Percentiles rank a stretch among this genome's conserved stretches.
Conservation (phyloP, 1,140 invertebrate species). For the Diabrotica virgifera region DNA sequence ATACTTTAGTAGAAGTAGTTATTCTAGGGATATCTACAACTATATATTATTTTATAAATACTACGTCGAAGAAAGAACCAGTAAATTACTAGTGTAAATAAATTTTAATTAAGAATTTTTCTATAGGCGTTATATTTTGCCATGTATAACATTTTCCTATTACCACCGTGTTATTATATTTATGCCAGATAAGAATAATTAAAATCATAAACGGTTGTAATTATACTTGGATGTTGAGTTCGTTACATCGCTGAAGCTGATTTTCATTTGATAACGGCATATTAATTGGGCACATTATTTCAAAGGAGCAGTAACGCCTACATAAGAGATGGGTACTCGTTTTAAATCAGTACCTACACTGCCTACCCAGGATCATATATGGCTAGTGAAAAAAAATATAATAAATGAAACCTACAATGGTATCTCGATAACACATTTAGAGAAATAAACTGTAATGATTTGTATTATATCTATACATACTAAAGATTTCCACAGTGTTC, state of each 20-base stretch:
- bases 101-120: constrained; percentile 30
- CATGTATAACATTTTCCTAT: constrained; percentile 33
- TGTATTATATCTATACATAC: no score
- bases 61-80: no score
- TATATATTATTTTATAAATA: no score
- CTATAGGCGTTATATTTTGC: constrained; percentile 25
- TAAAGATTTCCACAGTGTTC: no score
- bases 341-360: neutral
- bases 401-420: no score
- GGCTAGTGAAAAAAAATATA: no score
- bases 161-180: constrained; percentile 37
- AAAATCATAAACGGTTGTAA: constrained; percentile 39
- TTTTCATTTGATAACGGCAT: constrained; percentile 35
- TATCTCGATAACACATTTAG: no score
- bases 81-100: constrained; percentile 23
- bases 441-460: no score
- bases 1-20: no score
- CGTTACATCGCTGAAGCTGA: constrained; percentile 30
- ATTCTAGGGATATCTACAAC: no score
- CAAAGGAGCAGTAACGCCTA: constrained; percentile 24
- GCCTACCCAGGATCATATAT: neutral
- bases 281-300: constrained; percentile 31
- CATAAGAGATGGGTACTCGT: constrained; percentile 2
- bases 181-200: constrained; percentile 38
- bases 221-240: constrained; percentile 29